Evolutionary conservation across 2,888 invertebrate genomes (phyloP).

Genomic region (Fissipunctia ypsillon): DNA sequence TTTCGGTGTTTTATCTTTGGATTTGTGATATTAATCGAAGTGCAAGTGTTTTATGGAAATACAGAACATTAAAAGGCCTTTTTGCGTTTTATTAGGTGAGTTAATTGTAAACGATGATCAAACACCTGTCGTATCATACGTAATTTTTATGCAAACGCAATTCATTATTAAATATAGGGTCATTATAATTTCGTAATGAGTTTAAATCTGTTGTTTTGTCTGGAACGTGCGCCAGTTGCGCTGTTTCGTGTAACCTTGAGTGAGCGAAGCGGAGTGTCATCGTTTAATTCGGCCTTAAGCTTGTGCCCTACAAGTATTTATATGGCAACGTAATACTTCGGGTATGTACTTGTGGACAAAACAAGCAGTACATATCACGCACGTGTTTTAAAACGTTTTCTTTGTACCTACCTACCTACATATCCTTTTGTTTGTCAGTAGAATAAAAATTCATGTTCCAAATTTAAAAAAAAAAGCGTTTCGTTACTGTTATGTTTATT

Average conservation of each 20-base stretch:
- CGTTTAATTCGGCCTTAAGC: slow-evolving; percentile 75
- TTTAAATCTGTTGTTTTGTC: slow-evolving; percentile 61
- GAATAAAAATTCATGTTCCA: background rate
- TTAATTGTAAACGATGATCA: slow-evolving; percentile 64
- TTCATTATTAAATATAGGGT: slow-evolving; percentile 65
- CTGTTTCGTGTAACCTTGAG: slow-evolving; percentile 81
- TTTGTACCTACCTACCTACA: slow-evolving; percentile 10
- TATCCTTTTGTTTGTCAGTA: slow-evolving; percentile 29
- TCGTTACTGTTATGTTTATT: background rate
- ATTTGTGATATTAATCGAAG: slow-evolving; percentile 67
- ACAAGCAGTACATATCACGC: slow-evolving; percentile 40
- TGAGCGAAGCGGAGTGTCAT: slow-evolving; percentile 74
- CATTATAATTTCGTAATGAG: slow-evolving; percentile 65
- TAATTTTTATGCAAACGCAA: slow-evolving; percentile 66
- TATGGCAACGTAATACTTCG: slow-evolving; percentile 57
- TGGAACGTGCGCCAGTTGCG: slow-evolving; percentile 67
- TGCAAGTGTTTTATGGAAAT: slow-evolving; percentile 81
- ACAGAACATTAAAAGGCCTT: slow-evolving; percentile 58
- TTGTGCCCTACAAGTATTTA: slow-evolving; percentile 65
- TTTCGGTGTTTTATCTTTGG: slow-evolving; percentile 68
- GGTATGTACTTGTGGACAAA: slow-evolving; percentile 38
- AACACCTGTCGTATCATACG: slow-evolving; percentile 68
- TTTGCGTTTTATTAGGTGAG: slow-evolving; percentile 77
- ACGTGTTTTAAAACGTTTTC: slow-evolving; percentile 51
- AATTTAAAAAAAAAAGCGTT: no score